These are phyloP conservation scores for Conistra vaccinii DNA, from an alignment of 2,888 invertebrate species.

Conservation along the genomic window DNA sequence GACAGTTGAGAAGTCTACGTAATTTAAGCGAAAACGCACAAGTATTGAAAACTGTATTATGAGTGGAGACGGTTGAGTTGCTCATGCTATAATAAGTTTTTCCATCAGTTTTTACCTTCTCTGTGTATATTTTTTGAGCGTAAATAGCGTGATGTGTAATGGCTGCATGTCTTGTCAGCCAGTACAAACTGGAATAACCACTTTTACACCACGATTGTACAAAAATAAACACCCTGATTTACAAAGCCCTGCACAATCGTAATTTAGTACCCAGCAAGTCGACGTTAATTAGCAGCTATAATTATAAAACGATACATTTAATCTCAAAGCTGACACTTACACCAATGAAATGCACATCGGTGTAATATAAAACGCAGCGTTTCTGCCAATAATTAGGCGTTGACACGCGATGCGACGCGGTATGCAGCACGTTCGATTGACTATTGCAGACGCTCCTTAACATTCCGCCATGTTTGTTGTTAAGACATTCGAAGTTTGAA, in stretches of 20 bases:
- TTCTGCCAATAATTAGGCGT: slow-evolving; percentile 53
- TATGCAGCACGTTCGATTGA: slow-evolving; percentile 54
- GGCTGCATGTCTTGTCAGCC: slow-evolving; percentile 16
- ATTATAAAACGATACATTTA: slow-evolving; percentile 56
- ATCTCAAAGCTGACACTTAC: slow-evolving; percentile 56
- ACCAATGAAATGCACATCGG: slow-evolving; percentile 49
- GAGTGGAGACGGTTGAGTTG: slow-evolving; percentile 10
- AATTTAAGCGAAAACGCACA: slow-evolving; percentile 37
- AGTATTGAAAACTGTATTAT: slow-evolving; percentile 6
- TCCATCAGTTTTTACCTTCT: slow-evolving; percentile 20
- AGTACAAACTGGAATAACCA: slow-evolving; percentile 14
- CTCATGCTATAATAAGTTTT: slow-evolving; percentile 26
- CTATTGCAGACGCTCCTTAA: slow-evolving; percentile 53
- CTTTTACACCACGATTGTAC: slow-evolving; percentile 37
- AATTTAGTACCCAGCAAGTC: slow-evolving; percentile 31
- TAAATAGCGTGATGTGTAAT: slow-evolving; percentile 35
- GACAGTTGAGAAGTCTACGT: slow-evolving; percentile 14
- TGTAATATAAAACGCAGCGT: slow-evolving; percentile 48
- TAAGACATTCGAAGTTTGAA: slow-evolving; percentile 39
- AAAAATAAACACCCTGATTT: slow-evolving; percentile 43
- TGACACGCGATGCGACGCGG: slow-evolving; percentile 59
- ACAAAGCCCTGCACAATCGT: slow-evolving; percentile 34
- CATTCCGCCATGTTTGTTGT: slow-evolving; percentile 45
- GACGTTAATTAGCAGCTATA: slow-evolving; percentile 42
- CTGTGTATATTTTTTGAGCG: slow-evolving; percentile 15